Evolutionary conservation across 2,113 vertebrate species (phyloP).

Genomic region (Gavia stellata): DNA sequence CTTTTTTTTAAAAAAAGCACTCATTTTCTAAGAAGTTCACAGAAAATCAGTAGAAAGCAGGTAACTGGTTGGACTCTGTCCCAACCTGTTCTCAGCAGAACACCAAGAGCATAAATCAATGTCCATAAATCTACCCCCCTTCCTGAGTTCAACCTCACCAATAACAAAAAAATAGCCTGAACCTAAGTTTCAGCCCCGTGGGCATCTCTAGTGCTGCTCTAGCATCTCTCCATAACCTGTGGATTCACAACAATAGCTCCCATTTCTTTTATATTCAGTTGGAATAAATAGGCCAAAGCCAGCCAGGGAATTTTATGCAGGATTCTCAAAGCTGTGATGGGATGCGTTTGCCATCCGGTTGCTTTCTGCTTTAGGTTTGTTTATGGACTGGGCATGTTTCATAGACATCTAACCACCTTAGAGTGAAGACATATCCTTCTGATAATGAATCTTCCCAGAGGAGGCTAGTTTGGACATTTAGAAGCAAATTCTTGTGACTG

Average conservation of each 20-base stretch:
- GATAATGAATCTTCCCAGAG: conserved; percentile 16
- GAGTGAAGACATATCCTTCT: neutral
- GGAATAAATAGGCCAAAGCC: neutral
- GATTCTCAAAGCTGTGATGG: neutral
- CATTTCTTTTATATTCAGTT: neutral
- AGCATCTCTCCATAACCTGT: neutral
- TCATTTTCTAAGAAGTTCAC: neutral
- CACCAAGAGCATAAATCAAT: neutral
- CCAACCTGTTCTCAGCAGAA: neutral
- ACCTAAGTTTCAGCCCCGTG: neutral
- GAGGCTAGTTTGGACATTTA: conserved; percentile 29
- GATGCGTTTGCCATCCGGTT: neutral
- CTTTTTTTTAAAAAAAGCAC: neutral
- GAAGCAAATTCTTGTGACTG: conserved; percentile 25
- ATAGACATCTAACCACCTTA: neutral
- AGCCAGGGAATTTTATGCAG: neutral
- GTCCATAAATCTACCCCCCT: neutral
- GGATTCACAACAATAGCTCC: neutral
- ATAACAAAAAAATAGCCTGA: neutral
- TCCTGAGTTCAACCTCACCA: neutral
- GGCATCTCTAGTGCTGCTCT: neutral
- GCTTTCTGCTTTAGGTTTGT: neutral
- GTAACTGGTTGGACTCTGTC: neutral
- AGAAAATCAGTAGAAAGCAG: neutral
- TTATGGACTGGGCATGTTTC: neutral